These are phyloP conservation scores for Ceratothoa steindachneri DNA, from an alignment of 2,888 invertebrate species.

Conservation along the genomic window DNA sequence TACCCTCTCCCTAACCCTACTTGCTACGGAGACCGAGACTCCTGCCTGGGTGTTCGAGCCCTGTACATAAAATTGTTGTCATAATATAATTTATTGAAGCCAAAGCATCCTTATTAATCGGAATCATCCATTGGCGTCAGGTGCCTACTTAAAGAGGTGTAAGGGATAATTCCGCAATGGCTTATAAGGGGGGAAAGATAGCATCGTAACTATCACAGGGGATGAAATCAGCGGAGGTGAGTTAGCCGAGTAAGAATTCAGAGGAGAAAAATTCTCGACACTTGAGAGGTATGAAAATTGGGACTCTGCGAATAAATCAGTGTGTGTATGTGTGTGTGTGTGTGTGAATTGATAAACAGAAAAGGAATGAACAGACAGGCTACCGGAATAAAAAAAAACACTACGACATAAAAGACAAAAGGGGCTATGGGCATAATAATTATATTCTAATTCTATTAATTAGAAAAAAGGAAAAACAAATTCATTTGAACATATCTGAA, in stretches of 20 bases:
- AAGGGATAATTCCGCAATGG: neutral
- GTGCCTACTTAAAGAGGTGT: neutral
- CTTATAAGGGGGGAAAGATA: neutral
- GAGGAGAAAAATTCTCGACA: too few relatives aligned
- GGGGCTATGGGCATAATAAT: too few relatives aligned
- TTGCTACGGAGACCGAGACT: too few relatives aligned
- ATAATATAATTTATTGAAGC: neutral
- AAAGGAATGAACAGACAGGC: too few relatives aligned
- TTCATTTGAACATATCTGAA: too few relatives aligned
- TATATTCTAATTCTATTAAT: too few relatives aligned
- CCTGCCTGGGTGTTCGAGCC: neutral
- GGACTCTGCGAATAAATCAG: neutral
- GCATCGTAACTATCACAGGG: neutral
- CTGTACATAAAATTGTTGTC: neutral
- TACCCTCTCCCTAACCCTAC: too few relatives aligned
- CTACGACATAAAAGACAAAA: too few relatives aligned
- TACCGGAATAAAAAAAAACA: too few relatives aligned
- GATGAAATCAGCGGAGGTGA: neutral
- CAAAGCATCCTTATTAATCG: neutral
- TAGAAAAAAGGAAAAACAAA: too few relatives aligned
- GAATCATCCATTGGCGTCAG: neutral
- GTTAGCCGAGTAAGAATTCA: too few relatives aligned
- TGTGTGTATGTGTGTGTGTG: constrained; percentile 2
- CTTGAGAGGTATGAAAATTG: too few relatives aligned
- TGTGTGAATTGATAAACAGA: neutral